Conservation (phyloP, 2,113 vertebrate genomes). For the Poeciliopsis retropinna region DNA sequence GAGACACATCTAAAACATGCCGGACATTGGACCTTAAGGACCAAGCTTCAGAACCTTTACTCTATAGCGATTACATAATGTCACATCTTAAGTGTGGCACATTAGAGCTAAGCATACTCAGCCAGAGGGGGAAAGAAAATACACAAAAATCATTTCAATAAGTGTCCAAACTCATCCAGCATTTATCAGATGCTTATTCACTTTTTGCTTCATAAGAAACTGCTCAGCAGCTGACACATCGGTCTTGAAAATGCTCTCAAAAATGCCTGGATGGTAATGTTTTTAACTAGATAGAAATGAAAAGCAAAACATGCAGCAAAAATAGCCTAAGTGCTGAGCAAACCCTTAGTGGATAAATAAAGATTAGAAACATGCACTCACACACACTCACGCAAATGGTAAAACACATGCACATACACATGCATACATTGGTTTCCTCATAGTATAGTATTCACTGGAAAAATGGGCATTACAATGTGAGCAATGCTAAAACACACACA, state of each 20-base stretch:
- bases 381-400: background rate
- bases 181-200: slow-evolving; percentile 26
- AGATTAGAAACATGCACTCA: slow-evolving; percentile 53
- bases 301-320: slow-evolving; percentile 21
- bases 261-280: slow-evolving; percentile 29
- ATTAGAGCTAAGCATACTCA: background rate
- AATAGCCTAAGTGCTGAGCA: slow-evolving; percentile 57
- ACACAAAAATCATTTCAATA: background rate
- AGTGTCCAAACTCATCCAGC: slow-evolving; percentile 13
- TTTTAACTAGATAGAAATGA: slow-evolving; percentile 42
- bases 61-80: slow-evolving; percentile 24
- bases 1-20: too few species aligned
- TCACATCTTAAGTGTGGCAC: slow-evolving; percentile 1
- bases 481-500: too few species aligned
- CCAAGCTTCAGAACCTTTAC: too few species aligned
- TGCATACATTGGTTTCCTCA: background rate
- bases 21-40: too few species aligned
- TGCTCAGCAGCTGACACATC: slow-evolving; percentile 33
- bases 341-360: slow-evolving; percentile 58
- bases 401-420: background rate
- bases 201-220: slow-evolving; percentile 24
- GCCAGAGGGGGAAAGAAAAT: background rate
- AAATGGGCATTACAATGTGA: too few species aligned
- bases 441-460: too few species aligned
- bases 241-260: slow-evolving; percentile 28